Percentiles rank a stretch among this genome's conserved stretches.
These are phyloP conservation scores for Lysandra bellargus DNA, from an alignment of 2,888 invertebrate genomes.

Conservation along the genomic window DNA sequence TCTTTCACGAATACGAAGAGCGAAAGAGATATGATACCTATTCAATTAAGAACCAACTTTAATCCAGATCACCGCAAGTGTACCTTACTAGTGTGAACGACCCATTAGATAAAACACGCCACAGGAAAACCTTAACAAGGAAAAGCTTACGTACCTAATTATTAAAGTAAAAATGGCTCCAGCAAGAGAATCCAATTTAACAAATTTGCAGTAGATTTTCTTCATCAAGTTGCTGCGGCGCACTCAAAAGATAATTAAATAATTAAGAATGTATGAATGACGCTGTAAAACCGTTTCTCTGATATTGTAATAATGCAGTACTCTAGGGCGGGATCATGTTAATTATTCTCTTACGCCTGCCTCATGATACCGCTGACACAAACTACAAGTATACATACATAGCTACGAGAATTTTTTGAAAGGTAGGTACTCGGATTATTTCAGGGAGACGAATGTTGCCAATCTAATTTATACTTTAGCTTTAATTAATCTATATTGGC, in stretches of 20 bases:
- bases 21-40: background rate
- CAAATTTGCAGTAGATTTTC: conserved; percentile 67
- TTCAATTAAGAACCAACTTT: background rate
- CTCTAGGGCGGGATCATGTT: conserved; percentile 75
- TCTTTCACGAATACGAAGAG: background rate
- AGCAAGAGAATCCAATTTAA: conserved; percentile 63
- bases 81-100: background rate
- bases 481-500: no score
- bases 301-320: conserved; percentile 78
- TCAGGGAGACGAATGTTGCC: no score
- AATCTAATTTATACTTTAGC: no score
- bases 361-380: conserved; percentile 65
- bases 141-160: conserved; percentile 39
- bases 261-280: conserved; percentile 79
- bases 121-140: conserved; percentile 41
- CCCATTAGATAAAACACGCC: conserved; percentile 26
- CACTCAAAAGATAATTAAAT: conserved; percentile 77
- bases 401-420: conserved; percentile 43
- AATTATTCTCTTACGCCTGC: conserved; percentile 72
- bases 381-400: conserved; percentile 56
- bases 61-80: background rate
- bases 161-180: conserved; percentile 50
- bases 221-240: conserved; percentile 61
- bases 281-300: conserved; percentile 73
- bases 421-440: no score